Conservation (phyloP, 2,113 vertebrate species). For the Notarius quadriscutis region DNA sequence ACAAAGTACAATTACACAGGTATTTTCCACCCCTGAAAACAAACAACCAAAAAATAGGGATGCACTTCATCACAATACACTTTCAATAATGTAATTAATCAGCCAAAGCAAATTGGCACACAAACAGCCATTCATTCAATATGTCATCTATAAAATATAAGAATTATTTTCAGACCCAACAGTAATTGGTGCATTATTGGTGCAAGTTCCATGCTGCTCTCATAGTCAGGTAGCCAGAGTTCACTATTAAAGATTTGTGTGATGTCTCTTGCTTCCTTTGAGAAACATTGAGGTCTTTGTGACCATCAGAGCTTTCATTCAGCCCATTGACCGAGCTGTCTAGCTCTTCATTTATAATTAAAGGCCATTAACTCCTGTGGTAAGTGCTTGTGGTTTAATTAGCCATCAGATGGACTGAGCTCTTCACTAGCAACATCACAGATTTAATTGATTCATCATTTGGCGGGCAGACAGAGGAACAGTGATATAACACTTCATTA, state of each 20-base stretch:
- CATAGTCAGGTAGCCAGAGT: not conserved
- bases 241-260: not conserved
- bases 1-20: not conserved
- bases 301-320: constrained; percentile 50
- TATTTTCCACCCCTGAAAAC: not conserved
- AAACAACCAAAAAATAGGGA: not conserved
- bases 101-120: constrained; percentile 1
- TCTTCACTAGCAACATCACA: constrained; percentile 38
- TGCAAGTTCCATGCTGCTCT: not conserved
- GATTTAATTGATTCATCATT: constrained; percentile 56
- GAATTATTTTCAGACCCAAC: constrained; percentile 2
- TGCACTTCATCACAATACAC: not conserved
- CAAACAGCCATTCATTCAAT: constrained; percentile 22
- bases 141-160: not conserved
- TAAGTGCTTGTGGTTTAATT: constrained; percentile 58
- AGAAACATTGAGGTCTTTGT: constrained; percentile 38
- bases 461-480: constrained; percentile 33
- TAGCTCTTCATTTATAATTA: constrained; percentile 61
- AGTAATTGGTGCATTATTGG: not conserved
- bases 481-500: constrained; percentile 27
- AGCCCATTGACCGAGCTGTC: constrained; percentile 52
- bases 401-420: constrained; percentile 44
- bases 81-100: constrained; percentile 18
- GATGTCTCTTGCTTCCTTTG: constrained; percentile 15
- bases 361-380: constrained; percentile 58